Base-by-base conservation (phyloP, 2,113 vertebrate genomes). In the Xiphophorus couchianus region DNA sequence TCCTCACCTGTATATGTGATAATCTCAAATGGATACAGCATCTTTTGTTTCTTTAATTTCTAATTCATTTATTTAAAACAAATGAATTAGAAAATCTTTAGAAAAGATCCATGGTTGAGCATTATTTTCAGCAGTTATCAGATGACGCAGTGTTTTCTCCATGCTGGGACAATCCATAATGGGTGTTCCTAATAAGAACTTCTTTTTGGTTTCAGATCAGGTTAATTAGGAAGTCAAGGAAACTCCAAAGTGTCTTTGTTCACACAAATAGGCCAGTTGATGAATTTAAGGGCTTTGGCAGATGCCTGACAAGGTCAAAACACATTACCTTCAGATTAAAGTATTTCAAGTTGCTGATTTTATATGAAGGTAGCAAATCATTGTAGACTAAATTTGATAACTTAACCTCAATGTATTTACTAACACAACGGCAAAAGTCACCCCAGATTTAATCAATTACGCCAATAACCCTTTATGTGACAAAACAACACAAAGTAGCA, bases 181-280 rank as follows among this genome's bases (percentile, higher is more conserved):
- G 65, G 70, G 68, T 76, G 62, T 37, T 80, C 39, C 69, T 76
- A 75, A 73, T 37, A 11, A 70, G 85, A 68, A 73, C 70, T 81
- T 84, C 76, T 75, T 79, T 74, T 77, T 88, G 79, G 68, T 51
- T 35, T 82, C 71, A 71, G 78, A 29, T 78, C 62, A 76, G 74
- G 66, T 71, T 69, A 73, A 84, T 60, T 17, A 35, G 48, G 51
- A 58, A 60, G 15, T 77, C 44, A 86, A 74, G 17, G 48, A 66
- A 61, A 74, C 78, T 80, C 74, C 71, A 88, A 64, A 79, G 33
- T 64, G 61, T 65, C 66, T 27, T 30, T 17, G 25, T 30, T 13
- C 29, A 62, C 62, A 54, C 77, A 68, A 29, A 64, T 51, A 68
- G 70, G 69, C 67, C 58, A 7, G 42, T 44, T 71, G 65, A 37